Evolutionary conservation across 2,888 invertebrate species (phyloP).

Genomic region (Mechanitis messenoides): DNA sequence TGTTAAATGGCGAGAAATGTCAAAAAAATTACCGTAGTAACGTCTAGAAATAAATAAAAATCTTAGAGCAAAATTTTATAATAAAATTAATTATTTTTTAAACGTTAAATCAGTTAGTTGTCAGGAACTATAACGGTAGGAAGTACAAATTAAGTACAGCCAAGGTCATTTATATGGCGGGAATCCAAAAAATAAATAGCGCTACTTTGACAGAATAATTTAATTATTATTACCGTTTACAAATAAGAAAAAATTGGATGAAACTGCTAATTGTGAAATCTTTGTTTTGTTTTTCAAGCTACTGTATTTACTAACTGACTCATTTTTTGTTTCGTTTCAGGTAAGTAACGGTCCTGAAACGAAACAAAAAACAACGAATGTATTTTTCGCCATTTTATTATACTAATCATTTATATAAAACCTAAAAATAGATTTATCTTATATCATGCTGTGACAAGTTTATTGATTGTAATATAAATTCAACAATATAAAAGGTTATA

Average conservation of each 20-base stretch:
- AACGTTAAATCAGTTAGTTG: conserved; percentile 8
- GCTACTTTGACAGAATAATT: neutral
- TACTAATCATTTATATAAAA: too few species aligned
- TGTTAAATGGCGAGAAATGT: too few species aligned
- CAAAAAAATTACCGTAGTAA: too few species aligned
- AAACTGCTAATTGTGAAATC: conserved; percentile 36
- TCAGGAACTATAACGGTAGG: neutral
- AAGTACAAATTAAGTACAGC: neutral
- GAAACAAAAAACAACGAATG: neutral
- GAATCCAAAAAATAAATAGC: neutral
- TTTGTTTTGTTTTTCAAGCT: conserved; percentile 31
- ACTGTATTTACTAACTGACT: conserved; percentile 2
- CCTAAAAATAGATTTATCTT: too few species aligned
- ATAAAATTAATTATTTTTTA: too few species aligned
- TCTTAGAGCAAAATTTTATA: too few species aligned
- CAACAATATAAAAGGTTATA: conserved; percentile 13
- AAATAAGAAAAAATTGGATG: too few species aligned
- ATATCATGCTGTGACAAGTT: too few species aligned
- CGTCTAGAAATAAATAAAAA: too few species aligned
- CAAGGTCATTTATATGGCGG: neutral
- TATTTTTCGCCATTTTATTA: too few species aligned
- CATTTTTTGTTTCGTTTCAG: conserved; percentile 40
- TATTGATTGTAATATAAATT: neutral
- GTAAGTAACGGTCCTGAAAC: conserved; percentile 36
- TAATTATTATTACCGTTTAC: too few species aligned